These are phyloP conservation scores for Tetraneura akinire DNA, from an alignment of 1,140 invertebrate species.

Conservation along the genomic window DNA sequence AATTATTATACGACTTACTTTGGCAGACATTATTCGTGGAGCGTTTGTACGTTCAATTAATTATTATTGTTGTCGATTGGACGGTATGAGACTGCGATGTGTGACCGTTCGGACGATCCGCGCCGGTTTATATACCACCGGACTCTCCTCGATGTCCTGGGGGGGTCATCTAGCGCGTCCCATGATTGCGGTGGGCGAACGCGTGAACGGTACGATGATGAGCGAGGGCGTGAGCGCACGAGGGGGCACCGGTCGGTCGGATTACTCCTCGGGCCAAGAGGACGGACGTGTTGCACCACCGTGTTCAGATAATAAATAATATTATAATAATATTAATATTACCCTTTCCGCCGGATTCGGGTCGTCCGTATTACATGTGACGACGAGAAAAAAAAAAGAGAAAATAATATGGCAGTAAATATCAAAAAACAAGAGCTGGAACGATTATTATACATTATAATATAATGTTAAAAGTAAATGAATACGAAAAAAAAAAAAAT, in stretches of 20 bases:
- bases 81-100: background rate
- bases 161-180: background rate
- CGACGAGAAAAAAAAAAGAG: too few species aligned
- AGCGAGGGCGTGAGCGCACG: conserved; percentile 19
- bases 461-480: too few species aligned
- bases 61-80: background rate
- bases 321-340: background rate
- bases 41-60: too few species aligned
- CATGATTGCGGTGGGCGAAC: background rate
- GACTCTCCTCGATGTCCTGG: conserved; percentile 14
- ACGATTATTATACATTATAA: too few species aligned
- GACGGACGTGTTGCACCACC: background rate
- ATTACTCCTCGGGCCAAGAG: conserved; percentile 6
- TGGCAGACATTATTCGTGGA: conserved; percentile 16
- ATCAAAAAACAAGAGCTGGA: too few species aligned
- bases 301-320: too few species aligned
- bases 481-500: too few species aligned
- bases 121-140: conserved; percentile 35
- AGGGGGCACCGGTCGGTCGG: conserved; percentile 41
- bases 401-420: too few species aligned
- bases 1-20: conserved; percentile 29
- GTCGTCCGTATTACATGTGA: too few species aligned
- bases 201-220: background rate
- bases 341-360: too few species aligned
- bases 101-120: conserved; percentile 4